These are phyloP conservation scores for Zapornia atra DNA, from an alignment of 2,113 vertebrate genomes.

Conservation along the genomic window DNA sequence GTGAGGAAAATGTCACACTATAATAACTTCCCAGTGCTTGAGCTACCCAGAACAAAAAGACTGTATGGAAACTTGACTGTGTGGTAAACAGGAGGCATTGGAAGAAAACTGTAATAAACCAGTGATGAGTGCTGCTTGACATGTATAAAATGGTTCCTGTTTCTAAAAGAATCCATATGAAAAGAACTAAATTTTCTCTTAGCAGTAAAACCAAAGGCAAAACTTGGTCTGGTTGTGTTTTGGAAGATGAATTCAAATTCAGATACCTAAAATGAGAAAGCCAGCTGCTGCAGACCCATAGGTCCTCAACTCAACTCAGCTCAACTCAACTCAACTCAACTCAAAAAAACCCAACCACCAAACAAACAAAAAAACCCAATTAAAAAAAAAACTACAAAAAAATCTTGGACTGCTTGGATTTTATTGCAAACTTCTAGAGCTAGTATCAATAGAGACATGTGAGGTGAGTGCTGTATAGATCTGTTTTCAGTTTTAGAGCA, in stretches of 20 bases:
- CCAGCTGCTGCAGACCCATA: accelerated
- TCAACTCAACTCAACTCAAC: neutral
- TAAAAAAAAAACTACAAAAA: too few relatives aligned
- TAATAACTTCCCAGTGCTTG: neutral
- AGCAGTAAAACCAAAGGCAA: neutral
- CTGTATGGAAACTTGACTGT: neutral
- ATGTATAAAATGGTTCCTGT: neutral
- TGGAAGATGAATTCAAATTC: neutral
- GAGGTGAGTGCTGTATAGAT: neutral
- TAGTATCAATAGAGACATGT: neutral
- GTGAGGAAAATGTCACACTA: neutral
- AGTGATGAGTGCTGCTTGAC: neutral
- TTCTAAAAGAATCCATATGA: neutral
- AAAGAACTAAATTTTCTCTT: neutral
- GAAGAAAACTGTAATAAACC: neutral
- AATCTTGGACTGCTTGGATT: accelerated
- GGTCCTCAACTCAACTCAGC: neutral
- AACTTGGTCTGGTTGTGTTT: neutral
- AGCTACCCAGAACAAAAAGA: neutral
- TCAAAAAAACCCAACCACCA: neutral
- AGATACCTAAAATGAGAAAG: neutral
- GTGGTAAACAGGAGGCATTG: neutral
- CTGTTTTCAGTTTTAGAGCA: neutral
- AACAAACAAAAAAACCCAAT: too few relatives aligned
- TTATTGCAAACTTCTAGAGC: neutral